Conservation (phyloP, 1,140 invertebrate genomes). For the Eriosoma lanigerum region DNA sequence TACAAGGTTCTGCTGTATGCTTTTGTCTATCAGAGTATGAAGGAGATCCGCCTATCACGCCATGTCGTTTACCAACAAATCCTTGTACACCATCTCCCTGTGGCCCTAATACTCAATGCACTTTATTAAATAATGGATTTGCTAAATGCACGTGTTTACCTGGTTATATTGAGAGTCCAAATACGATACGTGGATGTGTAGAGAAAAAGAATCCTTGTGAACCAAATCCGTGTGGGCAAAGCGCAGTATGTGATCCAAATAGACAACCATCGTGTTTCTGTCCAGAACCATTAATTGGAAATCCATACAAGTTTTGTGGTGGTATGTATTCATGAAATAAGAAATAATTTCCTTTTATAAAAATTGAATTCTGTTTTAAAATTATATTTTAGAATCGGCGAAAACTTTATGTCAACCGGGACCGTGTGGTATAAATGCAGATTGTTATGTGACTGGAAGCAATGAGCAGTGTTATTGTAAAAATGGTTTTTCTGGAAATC, state of each 20-base stretch:
- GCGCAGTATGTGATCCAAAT: slow-evolving; percentile 77
- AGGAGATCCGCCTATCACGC: slow-evolving; percentile 74
- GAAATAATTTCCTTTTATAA: not conserved
- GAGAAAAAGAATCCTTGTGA: slow-evolving; percentile 76
- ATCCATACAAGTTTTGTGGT: slow-evolving; percentile 74
- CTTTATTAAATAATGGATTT: slow-evolving; percentile 76
- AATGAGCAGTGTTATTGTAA: slow-evolving; percentile 77
- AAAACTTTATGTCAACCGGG: slow-evolving; percentile 72
- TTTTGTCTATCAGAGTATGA: slow-evolving; percentile 87
- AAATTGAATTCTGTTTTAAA: slow-evolving; percentile 29
- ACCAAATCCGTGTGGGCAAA: slow-evolving; percentile 76
- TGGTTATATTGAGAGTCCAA: slow-evolving; percentile 81
- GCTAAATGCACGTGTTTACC: slow-evolving; percentile 83
- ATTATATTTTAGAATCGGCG: slow-evolving; percentile 55
- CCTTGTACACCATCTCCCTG: slow-evolving; percentile 84
- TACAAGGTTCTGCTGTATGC: slow-evolving; percentile 71
- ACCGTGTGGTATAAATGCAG: slow-evolving; percentile 75
- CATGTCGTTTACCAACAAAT: slow-evolving; percentile 69
- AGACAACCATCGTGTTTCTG: slow-evolving; percentile 78
- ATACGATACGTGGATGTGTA: slow-evolving; percentile 81
- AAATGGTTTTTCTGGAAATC: slow-evolving; percentile 72
- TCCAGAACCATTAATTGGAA: slow-evolving; percentile 72
- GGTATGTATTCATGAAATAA: slow-evolving; percentile 58
- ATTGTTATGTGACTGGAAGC: slow-evolving; percentile 74
- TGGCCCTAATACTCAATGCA: slow-evolving; percentile 84